A percentile compares a stretch with the other conserved stretches of the same genome.
These are phyloP conservation scores for Semotilus atromaculatus DNA, from an alignment of 2,797 vertebrate species.

Conservation along the genomic window DNA sequence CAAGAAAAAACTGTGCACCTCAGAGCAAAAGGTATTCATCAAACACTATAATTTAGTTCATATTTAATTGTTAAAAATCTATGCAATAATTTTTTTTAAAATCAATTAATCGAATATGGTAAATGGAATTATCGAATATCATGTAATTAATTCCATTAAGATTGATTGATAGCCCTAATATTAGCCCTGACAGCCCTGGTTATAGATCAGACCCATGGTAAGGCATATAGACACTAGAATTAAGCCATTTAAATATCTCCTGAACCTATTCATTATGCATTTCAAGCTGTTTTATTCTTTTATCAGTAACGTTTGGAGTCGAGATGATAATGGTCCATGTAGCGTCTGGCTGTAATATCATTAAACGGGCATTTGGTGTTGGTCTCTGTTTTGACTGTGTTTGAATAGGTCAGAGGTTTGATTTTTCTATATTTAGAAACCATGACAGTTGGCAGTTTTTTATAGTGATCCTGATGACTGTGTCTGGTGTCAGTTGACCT, in stretches of 20 bases:
- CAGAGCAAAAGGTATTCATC: background rate
- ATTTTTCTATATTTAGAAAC: constrained; percentile 52
- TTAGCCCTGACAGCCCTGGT: background rate
- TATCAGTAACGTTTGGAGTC: background rate
- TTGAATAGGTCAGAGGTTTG: constrained; percentile 49
- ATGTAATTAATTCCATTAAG: background rate
- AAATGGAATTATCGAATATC: background rate
- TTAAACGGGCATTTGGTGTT: background rate
- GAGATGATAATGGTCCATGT: background rate
- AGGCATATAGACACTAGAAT: too few relatives aligned
- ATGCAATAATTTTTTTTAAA: too few relatives aligned
- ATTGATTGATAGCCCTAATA: background rate
- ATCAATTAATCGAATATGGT: too few relatives aligned
- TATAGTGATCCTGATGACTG: constrained; percentile 66
- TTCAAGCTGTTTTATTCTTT: background rate
- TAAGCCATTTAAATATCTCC: background rate
- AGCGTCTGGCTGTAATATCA: background rate
- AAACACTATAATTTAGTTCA: background rate
- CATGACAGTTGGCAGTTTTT: constrained; percentile 62
- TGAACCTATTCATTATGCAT: background rate
- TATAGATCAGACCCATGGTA: background rate
- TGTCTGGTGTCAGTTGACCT: constrained; percentile 29
- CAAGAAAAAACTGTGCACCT: too few relatives aligned
- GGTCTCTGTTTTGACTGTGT: constrained; percentile 6
- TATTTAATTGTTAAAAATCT: background rate